Evolutionary conservation across 2,113 vertebrate genomes (phyloP).

Genomic region (Pomatostomus ruficeps): DNA sequence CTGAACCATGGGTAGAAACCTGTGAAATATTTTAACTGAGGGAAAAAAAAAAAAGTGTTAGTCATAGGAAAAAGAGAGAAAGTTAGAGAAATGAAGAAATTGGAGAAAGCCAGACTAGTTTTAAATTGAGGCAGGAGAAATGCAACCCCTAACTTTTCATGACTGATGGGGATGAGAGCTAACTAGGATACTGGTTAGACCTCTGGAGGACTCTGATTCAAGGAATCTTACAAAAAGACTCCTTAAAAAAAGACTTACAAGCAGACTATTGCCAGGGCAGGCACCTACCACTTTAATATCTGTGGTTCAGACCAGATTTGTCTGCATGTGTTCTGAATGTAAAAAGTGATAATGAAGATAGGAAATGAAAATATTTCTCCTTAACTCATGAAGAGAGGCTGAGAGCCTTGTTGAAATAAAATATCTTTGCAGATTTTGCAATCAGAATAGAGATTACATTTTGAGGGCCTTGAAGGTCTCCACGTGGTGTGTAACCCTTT

Average conservation of each 20-base stretch:
- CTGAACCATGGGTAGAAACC: neutral
- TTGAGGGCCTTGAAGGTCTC: neutral
- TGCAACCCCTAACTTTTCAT: neutral
- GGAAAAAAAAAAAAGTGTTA: neutral
- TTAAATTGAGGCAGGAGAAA: neutral
- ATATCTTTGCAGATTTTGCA: neutral
- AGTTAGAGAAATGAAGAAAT: neutral
- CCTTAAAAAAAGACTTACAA: neutral
- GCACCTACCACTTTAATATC: neutral
- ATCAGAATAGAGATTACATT: neutral
- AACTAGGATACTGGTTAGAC: neutral
- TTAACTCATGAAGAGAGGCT: neutral
- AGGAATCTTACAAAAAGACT: neutral
- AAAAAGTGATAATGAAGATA: neutral
- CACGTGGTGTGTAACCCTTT: neutral
- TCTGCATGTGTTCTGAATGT: neutral
- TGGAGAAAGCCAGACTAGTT: neutral
- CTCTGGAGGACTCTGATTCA: neutral
- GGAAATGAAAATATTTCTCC: neutral
- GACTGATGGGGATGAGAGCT: neutral
- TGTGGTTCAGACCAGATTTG: neutral
- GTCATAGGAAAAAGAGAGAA: neutral
- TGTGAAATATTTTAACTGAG: neutral
- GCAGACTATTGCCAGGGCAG: neutral
- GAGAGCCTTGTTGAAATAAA: neutral